These are phyloP conservation scores for Columba livia DNA, from an alignment of 2,113 vertebrate genomes.

Conservation along the genomic window DNA sequence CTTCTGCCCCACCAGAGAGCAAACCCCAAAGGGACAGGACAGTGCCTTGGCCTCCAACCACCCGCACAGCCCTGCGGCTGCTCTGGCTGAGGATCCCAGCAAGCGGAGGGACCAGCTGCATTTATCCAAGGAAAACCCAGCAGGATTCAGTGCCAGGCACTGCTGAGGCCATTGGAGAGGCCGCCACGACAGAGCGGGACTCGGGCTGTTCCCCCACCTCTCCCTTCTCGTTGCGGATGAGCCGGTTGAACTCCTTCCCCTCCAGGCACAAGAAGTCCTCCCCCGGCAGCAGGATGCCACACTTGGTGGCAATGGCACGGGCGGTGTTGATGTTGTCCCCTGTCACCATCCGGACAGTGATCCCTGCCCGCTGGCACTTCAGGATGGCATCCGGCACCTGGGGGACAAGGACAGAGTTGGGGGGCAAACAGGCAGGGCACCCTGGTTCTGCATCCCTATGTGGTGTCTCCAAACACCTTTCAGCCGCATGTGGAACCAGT, in stretches of 20 bases:
- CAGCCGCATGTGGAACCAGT: not conserved
- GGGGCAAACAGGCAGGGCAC: not conserved
- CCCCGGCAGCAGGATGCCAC: slow-evolving; percentile 89
- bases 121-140: not conserved
- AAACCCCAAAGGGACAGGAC: fast-evolving
- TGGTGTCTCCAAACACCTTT: not conserved
- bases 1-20: fast-evolving
- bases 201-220: slow-evolving; percentile 76
- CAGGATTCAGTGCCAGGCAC: fast-evolving
- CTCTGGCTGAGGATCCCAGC: not conserved
- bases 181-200: not conserved
- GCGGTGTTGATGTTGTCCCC: slow-evolving; percentile 98
- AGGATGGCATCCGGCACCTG: slow-evolving; percentile 92
- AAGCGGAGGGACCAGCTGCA: fast-evolving
- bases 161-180: not conserved
- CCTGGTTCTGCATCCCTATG: not conserved
- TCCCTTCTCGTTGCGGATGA: slow-evolving; percentile 96
- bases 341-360: slow-evolving; percentile 97
- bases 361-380: slow-evolving; percentile 92
- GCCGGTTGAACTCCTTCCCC: slow-evolving; percentile 95
- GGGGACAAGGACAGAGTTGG: not conserved
- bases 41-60: fast-evolving
- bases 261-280: slow-evolving; percentile 95
- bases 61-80: not conserved
- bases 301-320: slow-evolving; percentile 94